Evolutionary conservation across 2,888 invertebrate genomes (phyloP).

Genomic region (Syritta pipiens): DNA sequence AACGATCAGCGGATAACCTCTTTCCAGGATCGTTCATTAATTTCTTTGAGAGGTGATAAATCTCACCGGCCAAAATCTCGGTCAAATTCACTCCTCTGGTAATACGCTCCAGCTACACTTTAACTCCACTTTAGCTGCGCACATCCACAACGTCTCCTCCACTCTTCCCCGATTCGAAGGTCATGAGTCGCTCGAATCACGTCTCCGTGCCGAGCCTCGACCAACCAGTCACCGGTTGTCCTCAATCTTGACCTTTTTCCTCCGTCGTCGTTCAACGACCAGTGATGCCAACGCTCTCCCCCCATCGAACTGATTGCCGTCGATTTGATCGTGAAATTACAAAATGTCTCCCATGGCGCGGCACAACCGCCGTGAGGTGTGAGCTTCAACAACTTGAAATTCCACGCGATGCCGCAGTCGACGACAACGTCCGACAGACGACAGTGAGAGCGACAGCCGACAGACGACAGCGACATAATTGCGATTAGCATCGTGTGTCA

Average conservation of each 20-base stretch:
- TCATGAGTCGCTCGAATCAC: background rate
- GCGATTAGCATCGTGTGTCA: slow-evolving; percentile 68
- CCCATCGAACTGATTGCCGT: slow-evolving; percentile 48
- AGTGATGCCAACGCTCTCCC: no score
- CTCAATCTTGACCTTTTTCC: background rate
- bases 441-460: slow-evolving; percentile 4
- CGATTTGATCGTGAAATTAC: slow-evolving; percentile 49
- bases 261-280: no score
- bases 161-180: background rate
- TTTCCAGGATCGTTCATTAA: no score
- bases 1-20: no score
- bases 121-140: no score
- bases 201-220: background rate
- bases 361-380: slow-evolving; percentile 40
- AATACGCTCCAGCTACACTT: no score
- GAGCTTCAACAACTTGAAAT: slow-evolving; percentile 37
- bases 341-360: slow-evolving; percentile 45
- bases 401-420: background rate
- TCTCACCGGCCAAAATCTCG: no score
- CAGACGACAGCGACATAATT: slow-evolving; percentile 63
- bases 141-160: no score
- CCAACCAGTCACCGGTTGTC: slow-evolving; percentile 2
- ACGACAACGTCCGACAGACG: slow-evolving; percentile 1
- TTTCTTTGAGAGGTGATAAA: no score
- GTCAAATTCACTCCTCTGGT: no score